These are phyloP conservation scores for Pipistrellus nathusii DNA, from an alignment of 2,797 vertebrate species.

Conservation along the genomic window DNA sequence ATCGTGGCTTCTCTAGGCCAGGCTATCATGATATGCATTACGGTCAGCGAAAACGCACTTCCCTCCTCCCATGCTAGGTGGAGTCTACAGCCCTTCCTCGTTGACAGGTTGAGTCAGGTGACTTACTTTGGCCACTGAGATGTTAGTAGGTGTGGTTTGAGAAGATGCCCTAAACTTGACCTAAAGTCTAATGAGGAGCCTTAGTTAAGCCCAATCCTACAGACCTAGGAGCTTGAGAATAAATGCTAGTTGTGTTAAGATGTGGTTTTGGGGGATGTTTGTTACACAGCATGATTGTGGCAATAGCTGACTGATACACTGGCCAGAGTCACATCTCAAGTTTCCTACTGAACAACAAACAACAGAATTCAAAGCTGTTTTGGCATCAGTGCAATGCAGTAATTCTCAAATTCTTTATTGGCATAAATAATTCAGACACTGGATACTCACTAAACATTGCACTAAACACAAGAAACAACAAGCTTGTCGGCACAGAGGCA, in stretches of 20 bases:
- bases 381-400: slow-evolving; percentile 56
- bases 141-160: background rate
- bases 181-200: background rate
- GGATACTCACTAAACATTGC: slow-evolving; percentile 94
- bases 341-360: background rate
- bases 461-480: slow-evolving; percentile 92
- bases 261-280: background rate
- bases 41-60: background rate
- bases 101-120: background rate
- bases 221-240: background rate
- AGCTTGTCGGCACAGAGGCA: slow-evolving; percentile 91
- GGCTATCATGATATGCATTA: background rate
- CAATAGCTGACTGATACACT: background rate
- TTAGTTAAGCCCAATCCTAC: background rate
- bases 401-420: slow-evolving; percentile 91
- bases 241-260: background rate
- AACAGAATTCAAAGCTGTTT: slow-evolving; percentile 48
- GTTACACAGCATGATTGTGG: background rate
- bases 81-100: background rate
- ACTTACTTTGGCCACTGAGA: background rate
- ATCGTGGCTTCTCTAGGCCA: background rate
- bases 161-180: background rate
- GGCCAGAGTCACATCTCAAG: background rate
- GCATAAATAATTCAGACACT: slow-evolving; percentile 93
- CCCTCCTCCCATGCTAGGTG: background rate